These are phyloP conservation scores for Scalopus aquaticus DNA, from an alignment of 2,113 vertebrate genomes.

Conservation along the genomic window DNA sequence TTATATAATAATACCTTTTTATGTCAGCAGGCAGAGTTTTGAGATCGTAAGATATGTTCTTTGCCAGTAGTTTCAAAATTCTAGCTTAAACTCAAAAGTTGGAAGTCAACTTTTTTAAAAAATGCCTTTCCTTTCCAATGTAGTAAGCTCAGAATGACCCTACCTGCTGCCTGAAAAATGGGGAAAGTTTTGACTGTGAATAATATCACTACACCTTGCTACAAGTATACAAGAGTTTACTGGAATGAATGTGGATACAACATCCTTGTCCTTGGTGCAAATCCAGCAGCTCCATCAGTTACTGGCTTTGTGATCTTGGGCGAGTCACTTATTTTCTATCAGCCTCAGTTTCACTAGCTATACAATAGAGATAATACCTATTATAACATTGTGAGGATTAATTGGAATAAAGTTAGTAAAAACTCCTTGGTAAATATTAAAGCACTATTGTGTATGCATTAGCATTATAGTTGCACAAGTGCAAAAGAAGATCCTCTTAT, in stretches of 20 bases:
- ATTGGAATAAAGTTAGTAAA: background rate
- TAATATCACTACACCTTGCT: background rate
- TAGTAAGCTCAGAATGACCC: background rate
- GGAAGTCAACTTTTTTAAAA: background rate
- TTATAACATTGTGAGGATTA: background rate
- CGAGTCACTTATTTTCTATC: background rate
- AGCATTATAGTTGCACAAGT: background rate
- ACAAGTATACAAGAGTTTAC: background rate
- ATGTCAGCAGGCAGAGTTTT: background rate
- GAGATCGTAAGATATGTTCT: background rate
- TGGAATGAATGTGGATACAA: background rate
- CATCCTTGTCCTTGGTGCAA: background rate
- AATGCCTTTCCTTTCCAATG: background rate
- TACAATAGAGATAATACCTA: background rate
- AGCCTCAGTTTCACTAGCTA: background rate
- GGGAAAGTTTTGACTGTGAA: background rate
- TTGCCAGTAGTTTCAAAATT: background rate
- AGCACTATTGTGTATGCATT: background rate
- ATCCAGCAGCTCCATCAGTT: background rate
- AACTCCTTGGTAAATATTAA: background rate
- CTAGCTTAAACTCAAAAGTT: conserved; percentile 8
- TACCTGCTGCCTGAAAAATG: no score
- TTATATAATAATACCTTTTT: background rate
- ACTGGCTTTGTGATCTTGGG: background rate
- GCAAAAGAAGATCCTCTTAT: background rate